Evolutionary conservation across 2,113 vertebrate species (phyloP), one percentile per base, ranked within the genome.

Genomic region (Phyllostomus hastatus): DNA sequence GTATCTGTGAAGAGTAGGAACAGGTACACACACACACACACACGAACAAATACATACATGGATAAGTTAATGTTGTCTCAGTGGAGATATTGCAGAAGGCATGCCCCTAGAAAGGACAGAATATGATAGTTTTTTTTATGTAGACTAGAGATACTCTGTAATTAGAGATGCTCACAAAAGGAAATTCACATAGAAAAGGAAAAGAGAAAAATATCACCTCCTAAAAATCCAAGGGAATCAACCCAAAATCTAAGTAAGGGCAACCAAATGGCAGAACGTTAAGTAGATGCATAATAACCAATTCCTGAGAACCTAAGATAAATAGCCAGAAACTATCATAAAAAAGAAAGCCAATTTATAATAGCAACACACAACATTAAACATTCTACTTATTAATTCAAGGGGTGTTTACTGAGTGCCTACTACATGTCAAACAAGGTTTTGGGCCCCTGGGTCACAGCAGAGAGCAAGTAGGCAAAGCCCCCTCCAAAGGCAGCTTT

Each of bases 171-270:
- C 14, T 80, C n/a, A 17, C 33, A 7, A 79, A 43, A 90, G 48
- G 7, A 46, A 88, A 96, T 83, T 88, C n/a, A 41, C 28, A 66
- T 26, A 69, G 28, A 91, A 96, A 91, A 90, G 52, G n/a, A 92
- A 90, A 92, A 80, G 31, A 33, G 33, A 96, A 86, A 95, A 82
- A 35, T 11, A 35, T n/a, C 20, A 38, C 59, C 48, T 79, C 89
- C 52, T 89, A 43, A 91, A 90, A 92, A 78, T 95, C 20, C n/a
- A 85, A 95, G 24, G 54, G 35, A 81, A 92, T 52, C 10, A n/a
- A 73, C 10, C 33, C 66, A 2, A 88, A 88, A 69, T 5, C 31
- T 46, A 72, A 64, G 10, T 79, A 57, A 84, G 28, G 19, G 57
- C 88, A 94, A 75, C 12, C 61, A 94, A 84, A 24, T 79, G 19